Conservation (phyloP, 2,888 invertebrate genomes). For the Norana najaformis region DNA sequence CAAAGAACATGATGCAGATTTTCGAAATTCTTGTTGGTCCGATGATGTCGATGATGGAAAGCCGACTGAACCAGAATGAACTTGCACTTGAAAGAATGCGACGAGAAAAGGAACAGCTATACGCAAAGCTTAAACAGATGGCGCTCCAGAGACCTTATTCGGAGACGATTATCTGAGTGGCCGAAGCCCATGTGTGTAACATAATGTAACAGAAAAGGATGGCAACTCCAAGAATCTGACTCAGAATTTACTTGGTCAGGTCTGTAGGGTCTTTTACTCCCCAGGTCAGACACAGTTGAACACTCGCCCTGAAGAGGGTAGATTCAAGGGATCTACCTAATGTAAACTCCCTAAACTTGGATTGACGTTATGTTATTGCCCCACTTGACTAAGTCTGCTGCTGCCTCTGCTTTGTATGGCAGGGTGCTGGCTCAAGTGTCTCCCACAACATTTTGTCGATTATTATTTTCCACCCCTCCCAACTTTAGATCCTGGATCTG, state of each 20-base stretch:
- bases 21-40: constrained; percentile 61
- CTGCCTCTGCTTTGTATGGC: too few species aligned
- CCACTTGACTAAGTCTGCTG: too few species aligned
- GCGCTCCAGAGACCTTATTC: constrained; percentile 18
- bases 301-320: background rate
- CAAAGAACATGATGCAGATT: constrained; percentile 65
- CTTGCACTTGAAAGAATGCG: background rate
- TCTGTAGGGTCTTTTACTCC: background rate
- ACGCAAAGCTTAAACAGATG: constrained; percentile 17
- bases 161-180: background rate
- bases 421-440: too few species aligned
- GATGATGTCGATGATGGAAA: constrained; percentile 57
- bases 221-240: background rate
- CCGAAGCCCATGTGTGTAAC: background rate
- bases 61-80: constrained; percentile 54
- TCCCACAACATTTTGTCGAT: too few species aligned
- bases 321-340: background rate
- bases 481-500: background rate
- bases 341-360: too few species aligned
- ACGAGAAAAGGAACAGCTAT: constrained; percentile 25
- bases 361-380: too few species aligned
- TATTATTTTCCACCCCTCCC: too few species aligned
- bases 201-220: background rate
- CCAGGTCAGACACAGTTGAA: background rate
- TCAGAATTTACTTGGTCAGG: background rate